phyloP scores from a whole-genome alignment of 1,140 invertebrate species.

The Liolophura sinensis region DNA sequence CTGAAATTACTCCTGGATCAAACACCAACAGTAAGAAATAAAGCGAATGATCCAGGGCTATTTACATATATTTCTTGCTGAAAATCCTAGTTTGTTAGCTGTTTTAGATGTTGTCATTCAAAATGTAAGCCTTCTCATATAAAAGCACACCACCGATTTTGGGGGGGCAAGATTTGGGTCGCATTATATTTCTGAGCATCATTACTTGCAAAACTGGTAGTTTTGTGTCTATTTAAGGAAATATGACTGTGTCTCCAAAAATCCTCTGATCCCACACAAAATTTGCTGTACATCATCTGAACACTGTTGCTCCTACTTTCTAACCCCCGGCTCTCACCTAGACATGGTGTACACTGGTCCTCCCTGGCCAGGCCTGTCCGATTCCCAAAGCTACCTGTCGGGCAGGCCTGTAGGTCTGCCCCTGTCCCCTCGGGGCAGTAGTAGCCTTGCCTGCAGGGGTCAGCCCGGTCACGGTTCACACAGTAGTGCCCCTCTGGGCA shows the following conservation, averaged over 20 bases:
- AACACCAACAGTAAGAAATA: too few relatives aligned
- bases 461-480: constrained; percentile 49
- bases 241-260: neutral
- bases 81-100: too few relatives aligned
- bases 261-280: neutral
- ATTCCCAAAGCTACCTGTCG: constrained; percentile 50
- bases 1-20: too few relatives aligned
- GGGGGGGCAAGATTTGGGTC: too few relatives aligned
- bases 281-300: neutral
- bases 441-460: constrained; percentile 47
- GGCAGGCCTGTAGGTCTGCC: constrained; percentile 47
- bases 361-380: constrained; percentile 38
- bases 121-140: too few relatives aligned
- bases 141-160: too few relatives aligned
- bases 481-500: constrained; percentile 49
- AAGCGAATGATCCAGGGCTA: too few relatives aligned
- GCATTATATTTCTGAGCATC: too few relatives aligned
- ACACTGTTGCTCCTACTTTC: neutral
- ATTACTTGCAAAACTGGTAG: too few relatives aligned
- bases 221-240: too few relatives aligned
- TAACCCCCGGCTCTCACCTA: constrained; percentile 31
- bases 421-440: constrained; percentile 54
- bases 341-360: constrained; percentile 48
- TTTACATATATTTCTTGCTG: too few relatives aligned
- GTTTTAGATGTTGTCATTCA: too few relatives aligned